A percentile compares a stretch with the other conserved stretches of the same genome.
Evolutionary conservation across 2,113 vertebrate genomes (phyloP).

Genomic region (Galeopterus variegatus): DNA sequence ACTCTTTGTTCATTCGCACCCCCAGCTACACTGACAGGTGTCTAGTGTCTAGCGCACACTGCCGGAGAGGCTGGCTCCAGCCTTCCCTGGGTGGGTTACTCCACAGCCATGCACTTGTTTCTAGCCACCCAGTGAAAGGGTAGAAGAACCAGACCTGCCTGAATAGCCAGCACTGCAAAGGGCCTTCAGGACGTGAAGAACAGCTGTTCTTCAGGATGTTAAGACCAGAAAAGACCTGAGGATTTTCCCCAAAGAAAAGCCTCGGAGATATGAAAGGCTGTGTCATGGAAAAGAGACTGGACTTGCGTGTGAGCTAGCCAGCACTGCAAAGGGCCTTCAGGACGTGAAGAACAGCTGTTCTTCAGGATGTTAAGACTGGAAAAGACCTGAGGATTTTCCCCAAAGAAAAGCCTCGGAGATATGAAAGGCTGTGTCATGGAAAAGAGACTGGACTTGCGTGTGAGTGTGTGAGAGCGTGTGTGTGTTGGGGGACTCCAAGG

Average conservation of each 20-base stretch:
- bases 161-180: fast-evolving
- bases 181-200: fast-evolving
- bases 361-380: too few relatives aligned
- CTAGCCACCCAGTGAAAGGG: not conserved
- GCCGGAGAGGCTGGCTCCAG: not conserved
- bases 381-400: not conserved
- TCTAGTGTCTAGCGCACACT: too few relatives aligned
- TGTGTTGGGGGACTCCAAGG: not conserved
- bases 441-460: not conserved
- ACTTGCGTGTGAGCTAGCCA: fast-evolving
- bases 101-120: fast-evolving
- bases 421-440: not conserved
- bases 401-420: not conserved
- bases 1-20: fast-evolving
- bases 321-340: fast-evolving
- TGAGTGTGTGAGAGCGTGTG: too few relatives aligned
- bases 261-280: not conserved
- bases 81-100: fast-evolving
- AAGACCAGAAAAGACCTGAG: not conserved
- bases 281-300: not conserved
- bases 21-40: fast-evolving
- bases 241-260: not conserved
- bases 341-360: fast-evolving
- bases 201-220: too few relatives aligned
- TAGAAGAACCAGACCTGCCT: not conserved